A percentile compares a stretch with the other conserved stretches of the same genome.
Evolutionary conservation across 2,113 vertebrate genomes (phyloP).

Genomic region (Chauna torquata): DNA sequence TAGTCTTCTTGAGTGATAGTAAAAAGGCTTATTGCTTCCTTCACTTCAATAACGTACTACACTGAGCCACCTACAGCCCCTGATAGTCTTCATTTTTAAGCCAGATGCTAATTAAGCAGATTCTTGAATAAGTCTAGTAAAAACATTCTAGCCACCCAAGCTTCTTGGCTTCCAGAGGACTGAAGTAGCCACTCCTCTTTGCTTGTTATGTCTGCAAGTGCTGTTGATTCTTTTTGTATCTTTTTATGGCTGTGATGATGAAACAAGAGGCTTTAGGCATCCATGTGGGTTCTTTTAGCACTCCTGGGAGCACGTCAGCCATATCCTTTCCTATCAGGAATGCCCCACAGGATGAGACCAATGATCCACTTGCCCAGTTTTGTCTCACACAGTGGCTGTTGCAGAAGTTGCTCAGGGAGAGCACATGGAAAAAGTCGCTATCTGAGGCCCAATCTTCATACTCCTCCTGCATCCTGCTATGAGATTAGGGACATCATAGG

Average conservation of each 20-base stretch:
- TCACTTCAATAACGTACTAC: neutral
- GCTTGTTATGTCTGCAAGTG: neutral
- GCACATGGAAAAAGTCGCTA: neutral
- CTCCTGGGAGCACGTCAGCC: neutral
- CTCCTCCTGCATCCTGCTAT: neutral
- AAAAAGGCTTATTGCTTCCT: neutral
- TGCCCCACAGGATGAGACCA: neutral
- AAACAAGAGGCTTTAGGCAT: neutral
- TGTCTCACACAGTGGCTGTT: neutral
- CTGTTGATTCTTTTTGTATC: neutral
- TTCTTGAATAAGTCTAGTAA: neutral
- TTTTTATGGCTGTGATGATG: neutral
- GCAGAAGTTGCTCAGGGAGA: neutral
- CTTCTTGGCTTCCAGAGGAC: neutral
- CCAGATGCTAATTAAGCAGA: neutral
- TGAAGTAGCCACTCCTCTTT: neutral
- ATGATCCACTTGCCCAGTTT: neutral
- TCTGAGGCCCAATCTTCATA: neutral
- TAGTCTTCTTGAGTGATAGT: neutral
- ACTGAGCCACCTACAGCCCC: neutral
- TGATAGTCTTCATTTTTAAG: neutral
- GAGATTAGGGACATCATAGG: neutral
- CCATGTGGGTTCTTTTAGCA: neutral
- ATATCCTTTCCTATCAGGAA: neutral
- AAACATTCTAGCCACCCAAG: neutral